These are phyloP conservation scores for Ferrisia virgata DNA, from an alignment of 2,888 invertebrate species.

Conservation along the genomic window DNA sequence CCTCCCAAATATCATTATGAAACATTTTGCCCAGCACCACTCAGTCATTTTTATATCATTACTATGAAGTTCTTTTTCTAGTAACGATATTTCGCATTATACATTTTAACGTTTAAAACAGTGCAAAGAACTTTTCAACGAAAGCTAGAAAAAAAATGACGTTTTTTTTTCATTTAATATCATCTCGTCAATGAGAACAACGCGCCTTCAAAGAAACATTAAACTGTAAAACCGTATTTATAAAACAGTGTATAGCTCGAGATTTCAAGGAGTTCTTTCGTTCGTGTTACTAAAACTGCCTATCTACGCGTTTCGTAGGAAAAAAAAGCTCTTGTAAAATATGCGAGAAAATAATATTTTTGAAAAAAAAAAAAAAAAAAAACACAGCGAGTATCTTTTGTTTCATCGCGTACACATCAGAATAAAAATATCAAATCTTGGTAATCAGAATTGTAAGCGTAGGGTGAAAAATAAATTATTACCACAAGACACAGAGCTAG, in stretches of 20 bases:
- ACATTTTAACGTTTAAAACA: conserved; percentile 20
- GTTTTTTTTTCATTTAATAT: not conserved
- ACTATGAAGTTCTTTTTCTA: not conserved
- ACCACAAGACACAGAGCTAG: not conserved
- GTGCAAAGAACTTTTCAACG: not conserved
- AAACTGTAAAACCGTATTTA: not conserved
- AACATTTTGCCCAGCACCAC: conserved; percentile 34
- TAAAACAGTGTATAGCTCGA: not conserved
- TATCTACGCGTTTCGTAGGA: not conserved
- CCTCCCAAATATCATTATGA: conserved; percentile 38
- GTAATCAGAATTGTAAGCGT: not conserved
- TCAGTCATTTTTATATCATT: conserved; percentile 36
- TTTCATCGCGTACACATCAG: conserved; percentile 17
- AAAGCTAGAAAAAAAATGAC: not conserved
- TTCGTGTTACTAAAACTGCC: not conserved
- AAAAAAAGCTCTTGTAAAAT: conserved; percentile 7
- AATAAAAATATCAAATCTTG: conserved; percentile 16
- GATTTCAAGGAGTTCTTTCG: not conserved
- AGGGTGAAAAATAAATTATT: conserved; percentile 29
- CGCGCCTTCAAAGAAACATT: not conserved
- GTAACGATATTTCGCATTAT: not conserved
- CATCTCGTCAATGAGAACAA: not conserved
- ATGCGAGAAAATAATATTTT: not conserved
- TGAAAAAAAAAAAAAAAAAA: too few species aligned
- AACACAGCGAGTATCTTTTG: not conserved